A percentile compares a stretch with the other conserved stretches of the same genome.
Conservation (phyloP, 1,140 invertebrate species). For the Rhagoletis pomonella region DNA sequence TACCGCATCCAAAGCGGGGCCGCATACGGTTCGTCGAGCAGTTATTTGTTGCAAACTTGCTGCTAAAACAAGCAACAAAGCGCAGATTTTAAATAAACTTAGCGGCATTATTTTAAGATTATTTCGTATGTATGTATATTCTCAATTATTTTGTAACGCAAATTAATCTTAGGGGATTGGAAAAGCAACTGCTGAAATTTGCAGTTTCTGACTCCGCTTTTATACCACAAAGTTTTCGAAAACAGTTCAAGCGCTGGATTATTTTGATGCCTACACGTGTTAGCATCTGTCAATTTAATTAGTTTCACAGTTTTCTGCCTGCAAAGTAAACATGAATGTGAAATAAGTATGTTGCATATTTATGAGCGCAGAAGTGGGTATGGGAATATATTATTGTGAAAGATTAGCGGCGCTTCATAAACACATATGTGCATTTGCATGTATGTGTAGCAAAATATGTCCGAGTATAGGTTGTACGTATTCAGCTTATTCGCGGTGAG, state of each 20-base stretch:
- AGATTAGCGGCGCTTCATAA: no score
- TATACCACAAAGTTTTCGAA: background rate
- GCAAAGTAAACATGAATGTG: no score
- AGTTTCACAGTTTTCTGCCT: no score
- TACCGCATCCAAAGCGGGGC: constrained; percentile 9
- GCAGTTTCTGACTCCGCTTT: background rate
- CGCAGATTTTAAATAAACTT: background rate
- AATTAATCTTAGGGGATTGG: background rate
- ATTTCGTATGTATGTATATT: background rate
- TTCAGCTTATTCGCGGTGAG: no score
- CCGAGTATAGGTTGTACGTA: no score
- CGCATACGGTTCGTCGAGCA: background rate
- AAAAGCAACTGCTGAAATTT: background rate
- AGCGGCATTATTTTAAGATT: background rate
- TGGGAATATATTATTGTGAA: no score
- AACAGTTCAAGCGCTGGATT: no score
- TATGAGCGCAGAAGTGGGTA: background rate
- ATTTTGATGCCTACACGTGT: no score
- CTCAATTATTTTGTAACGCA: background rate
- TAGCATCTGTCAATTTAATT: no score
- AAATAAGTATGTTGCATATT: background rate
- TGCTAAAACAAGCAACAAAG: background rate
- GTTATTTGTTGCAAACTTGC: background rate
- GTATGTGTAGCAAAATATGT: no score
- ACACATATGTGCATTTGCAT: no score